Conservation (phyloP, 2,797 vertebrate genomes). For the Urocyon cinereoargenteus region DNA sequence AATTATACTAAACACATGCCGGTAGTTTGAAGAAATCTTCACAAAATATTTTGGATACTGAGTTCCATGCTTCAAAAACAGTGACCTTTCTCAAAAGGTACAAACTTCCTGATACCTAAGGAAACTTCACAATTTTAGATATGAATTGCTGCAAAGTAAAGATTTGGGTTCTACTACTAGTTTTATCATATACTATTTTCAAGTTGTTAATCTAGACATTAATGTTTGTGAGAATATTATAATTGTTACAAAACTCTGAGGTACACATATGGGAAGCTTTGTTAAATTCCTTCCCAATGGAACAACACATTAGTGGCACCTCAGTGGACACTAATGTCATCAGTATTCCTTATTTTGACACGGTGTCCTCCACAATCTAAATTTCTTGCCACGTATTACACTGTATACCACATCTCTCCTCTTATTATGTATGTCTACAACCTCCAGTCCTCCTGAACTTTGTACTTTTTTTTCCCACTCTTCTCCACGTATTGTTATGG, state of each 20-base stretch:
- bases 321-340: background rate
- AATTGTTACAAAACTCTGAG: background rate
- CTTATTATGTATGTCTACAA: background rate
- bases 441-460: background rate
- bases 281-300: background rate
- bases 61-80: background rate
- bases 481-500: background rate
- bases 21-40: background rate
- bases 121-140: background rate
- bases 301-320: background rate
- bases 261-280: background rate
- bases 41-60: background rate
- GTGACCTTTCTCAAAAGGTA: background rate
- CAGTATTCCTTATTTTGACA: background rate
- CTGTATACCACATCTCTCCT: background rate
- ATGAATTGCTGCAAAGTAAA: background rate
- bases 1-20: background rate
- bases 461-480: accelerated
- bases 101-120: background rate
- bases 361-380: background rate
- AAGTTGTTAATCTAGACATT: background rate
- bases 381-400: background rate
- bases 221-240: background rate
- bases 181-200: background rate
- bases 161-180: background rate